Evolutionary conservation across 2,797 vertebrate species (phyloP), one percentile per base, ranked within the genome.

Genomic region (Sebastes reedi): DNA sequence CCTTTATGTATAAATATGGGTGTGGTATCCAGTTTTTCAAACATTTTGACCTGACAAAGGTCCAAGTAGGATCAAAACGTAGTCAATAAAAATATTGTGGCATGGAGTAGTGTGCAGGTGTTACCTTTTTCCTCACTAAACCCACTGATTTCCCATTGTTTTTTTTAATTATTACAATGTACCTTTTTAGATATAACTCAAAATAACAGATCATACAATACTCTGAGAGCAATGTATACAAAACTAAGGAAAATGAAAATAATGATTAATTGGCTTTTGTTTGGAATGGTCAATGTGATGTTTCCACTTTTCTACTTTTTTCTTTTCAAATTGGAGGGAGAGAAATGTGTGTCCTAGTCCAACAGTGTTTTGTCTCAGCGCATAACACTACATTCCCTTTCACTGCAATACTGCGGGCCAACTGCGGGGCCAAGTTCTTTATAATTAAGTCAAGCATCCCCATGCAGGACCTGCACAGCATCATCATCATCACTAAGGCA

Each of bases 401-500:
- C 25, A 16, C 56, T 34, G 22, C 9, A 67, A 73, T 32, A 29
- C 13, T 30, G 30, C 30, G 30, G 30, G 30, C 30, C 30, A 30
- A 30, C 30, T 30, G 30, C 8, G 7, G 11, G 5, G 12, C 39
- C 55, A 22, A 25, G 29, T 36, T 36, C 36, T 62, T 73, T 50
- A 67, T 8, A 9, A 10, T 42, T 42, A 39, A 42, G 13, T 61
- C 52, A 32, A 54, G 11, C 34, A 75, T 65, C 64, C 10, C 18
- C 65, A 16, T 0, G 39, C 39, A 46, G 59, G 50, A 82, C 50
- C 46, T 52, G 39, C 72, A 70, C 71, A 75, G 66, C 80, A 84
- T 78, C 52, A 8, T 34, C 36, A 60, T 85, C 80, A 84, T 78
- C 75, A 32, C 79, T 67, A 50, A 69, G 68, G 78, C 67, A 88